phyloP scores from a whole-genome alignment of 2,888 invertebrate genomes.

The Stenurella melanura region DNA sequence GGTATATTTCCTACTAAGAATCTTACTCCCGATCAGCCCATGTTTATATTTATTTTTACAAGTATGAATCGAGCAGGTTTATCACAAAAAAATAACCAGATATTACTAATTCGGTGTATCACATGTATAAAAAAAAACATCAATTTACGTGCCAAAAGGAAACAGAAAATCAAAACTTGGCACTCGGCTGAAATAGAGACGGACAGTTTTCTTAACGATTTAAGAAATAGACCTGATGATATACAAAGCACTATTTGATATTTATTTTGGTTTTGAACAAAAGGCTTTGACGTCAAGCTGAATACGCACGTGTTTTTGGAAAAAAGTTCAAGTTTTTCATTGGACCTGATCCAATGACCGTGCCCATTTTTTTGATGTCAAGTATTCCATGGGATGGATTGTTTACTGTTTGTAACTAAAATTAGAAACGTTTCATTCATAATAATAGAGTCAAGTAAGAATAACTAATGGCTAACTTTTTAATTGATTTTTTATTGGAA shows the following conservation, averaged over 20 bases:
- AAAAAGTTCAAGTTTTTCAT: not conserved
- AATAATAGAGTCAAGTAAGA: not conserved
- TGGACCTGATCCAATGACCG: not conserved
- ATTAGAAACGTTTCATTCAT: not conserved
- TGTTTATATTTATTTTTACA: not conserved
- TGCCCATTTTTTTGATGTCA: not conserved
- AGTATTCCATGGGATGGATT: not conserved
- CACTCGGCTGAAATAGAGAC: not conserved
- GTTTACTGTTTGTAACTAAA: not conserved
- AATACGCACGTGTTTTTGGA: not conserved
- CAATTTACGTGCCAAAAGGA: not conserved
- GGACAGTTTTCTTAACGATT: constrained; percentile 7
- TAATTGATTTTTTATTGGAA: too few species aligned
- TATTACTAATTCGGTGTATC: constrained; percentile 1
- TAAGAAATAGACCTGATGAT: constrained; percentile 7
- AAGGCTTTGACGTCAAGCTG: constrained; percentile 4
- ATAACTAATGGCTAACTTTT: not conserved
- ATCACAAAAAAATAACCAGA: not conserved
- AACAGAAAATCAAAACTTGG: constrained; percentile 1
- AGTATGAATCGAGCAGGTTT: not conserved
- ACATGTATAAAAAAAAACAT: not conserved
- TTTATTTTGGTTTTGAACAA: not conserved
- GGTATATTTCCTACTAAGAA: too few species aligned
- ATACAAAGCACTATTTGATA: constrained; percentile 3
- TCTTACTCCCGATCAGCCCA: not conserved